phyloP scores from a whole-genome alignment of 1,140 invertebrate species.

The Oscheius sp. region DNA sequence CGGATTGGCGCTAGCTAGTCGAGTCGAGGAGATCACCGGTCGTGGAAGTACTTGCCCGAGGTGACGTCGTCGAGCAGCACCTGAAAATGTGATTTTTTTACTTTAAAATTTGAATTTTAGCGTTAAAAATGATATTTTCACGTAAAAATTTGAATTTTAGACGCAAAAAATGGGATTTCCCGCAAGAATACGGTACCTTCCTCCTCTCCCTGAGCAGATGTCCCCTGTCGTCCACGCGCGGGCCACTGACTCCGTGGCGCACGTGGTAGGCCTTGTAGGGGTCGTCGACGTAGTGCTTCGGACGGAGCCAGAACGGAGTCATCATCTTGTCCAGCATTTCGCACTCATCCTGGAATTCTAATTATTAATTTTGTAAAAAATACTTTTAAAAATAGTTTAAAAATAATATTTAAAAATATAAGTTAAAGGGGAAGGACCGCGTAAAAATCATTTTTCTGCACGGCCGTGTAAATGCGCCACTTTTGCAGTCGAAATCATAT shows the following conservation, averaged over 20 bases:
- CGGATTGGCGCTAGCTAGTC: no score
- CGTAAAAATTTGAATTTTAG: no score
- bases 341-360: constrained; percentile 44
- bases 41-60: constrained; percentile 11
- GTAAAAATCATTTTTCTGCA: no score
- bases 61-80: constrained; percentile 15
- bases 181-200: constrained; percentile 45
- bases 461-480: no score
- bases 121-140: not conserved
- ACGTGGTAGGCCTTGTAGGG: constrained; percentile 57
- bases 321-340: constrained; percentile 59
- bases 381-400: not conserved
- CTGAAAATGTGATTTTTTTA: constrained; percentile 13
- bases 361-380: constrained; percentile 8
- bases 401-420: not conserved
- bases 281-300: constrained; percentile 55
- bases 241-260: constrained; percentile 52
- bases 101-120: constrained; percentile 2
- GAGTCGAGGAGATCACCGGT: no score
- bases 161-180: no score
- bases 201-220: constrained; percentile 50
- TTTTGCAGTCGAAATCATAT: no score
- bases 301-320: constrained; percentile 58
- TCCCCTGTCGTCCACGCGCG: constrained; percentile 53
- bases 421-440: no score